Conservation (phyloP, 2,888 invertebrate species). For the Oscheius sp. region DNA sequence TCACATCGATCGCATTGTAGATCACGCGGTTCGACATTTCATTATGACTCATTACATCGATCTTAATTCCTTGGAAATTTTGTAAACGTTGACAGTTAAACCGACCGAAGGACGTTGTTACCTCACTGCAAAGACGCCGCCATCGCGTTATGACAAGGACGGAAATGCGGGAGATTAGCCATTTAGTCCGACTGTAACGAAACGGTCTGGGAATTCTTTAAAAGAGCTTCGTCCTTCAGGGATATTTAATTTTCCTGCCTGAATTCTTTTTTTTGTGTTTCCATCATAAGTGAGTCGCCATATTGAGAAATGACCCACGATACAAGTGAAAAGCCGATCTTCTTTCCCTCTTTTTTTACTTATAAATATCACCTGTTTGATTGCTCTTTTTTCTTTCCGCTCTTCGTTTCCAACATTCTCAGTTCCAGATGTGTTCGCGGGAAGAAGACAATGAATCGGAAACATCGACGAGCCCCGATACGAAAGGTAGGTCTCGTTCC, state of each 20-base stretch:
- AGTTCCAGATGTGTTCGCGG: background rate
- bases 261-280: too few species aligned
- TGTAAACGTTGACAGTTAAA: background rate
- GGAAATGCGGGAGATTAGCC: background rate
- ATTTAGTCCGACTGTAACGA: background rate
- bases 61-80: background rate
- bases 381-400: too few species aligned
- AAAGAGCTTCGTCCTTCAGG: too few species aligned
- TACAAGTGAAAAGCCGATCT: too few species aligned
- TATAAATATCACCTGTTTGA: too few species aligned
- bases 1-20: constrained; percentile 10
- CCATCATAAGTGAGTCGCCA: too few species aligned
- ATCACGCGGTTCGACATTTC: constrained; percentile 1
- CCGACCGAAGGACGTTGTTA: background rate
- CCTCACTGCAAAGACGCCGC: background rate
- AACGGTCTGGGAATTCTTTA: background rate
- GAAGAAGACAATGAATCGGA: background rate
- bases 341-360: too few species aligned
- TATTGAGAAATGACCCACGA: too few species aligned
- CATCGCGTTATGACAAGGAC: background rate
- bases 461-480: too few species aligned
- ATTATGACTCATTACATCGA: background rate
- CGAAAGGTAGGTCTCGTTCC: too few species aligned
- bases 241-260: too few species aligned
- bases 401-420: background rate